These are phyloP conservation scores for Buphagus erythrorhynchus DNA, from an alignment of 2,797 vertebrate species.

Conservation along the genomic window DNA sequence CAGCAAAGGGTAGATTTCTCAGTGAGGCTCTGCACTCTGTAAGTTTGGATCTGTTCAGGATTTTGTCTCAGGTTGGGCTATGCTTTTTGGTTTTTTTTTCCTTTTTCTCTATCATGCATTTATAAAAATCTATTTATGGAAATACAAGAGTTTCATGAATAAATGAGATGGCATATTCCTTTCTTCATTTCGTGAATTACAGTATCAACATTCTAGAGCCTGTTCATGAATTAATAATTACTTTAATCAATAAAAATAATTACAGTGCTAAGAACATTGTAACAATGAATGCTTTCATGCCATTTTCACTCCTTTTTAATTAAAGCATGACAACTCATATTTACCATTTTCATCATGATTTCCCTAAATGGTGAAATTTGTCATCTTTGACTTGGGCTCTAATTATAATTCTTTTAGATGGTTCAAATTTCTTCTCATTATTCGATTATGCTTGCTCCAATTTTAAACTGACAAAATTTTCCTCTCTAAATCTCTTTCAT, in stretches of 20 bases:
- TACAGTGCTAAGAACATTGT: constrained; percentile 63
- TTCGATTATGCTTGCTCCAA: constrained; percentile 51
- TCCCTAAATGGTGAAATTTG: constrained; percentile 63
- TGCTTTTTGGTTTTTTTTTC: not conserved
- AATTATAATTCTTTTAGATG: constrained; percentile 57
- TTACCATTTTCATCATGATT: constrained; percentile 57
- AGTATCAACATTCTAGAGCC: constrained; percentile 66
- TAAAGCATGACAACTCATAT: constrained; percentile 48
- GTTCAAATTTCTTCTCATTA: constrained; percentile 45
- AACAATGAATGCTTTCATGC: constrained; percentile 61
- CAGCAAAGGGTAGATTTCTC: not conserved
- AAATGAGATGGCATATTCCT: constrained; percentile 52
- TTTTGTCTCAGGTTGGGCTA: not conserved
- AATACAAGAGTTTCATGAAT: constrained; percentile 24
- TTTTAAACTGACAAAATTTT: constrained; percentile 33
- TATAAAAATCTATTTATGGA: constrained; percentile 44
- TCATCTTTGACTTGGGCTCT: constrained; percentile 55
- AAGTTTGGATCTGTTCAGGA: not conserved
- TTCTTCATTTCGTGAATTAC: constrained; percentile 54
- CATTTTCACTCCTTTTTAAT: constrained; percentile 58
- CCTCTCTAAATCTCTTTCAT: constrained; percentile 33
- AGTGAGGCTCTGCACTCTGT: not conserved
- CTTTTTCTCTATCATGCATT: not conserved
- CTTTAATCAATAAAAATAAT: constrained; percentile 72
- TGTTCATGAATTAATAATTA: constrained; percentile 73